phyloP scores from a whole-genome alignment of 2,888 invertebrate genomes.

The Loripinus fragilis region DNA sequence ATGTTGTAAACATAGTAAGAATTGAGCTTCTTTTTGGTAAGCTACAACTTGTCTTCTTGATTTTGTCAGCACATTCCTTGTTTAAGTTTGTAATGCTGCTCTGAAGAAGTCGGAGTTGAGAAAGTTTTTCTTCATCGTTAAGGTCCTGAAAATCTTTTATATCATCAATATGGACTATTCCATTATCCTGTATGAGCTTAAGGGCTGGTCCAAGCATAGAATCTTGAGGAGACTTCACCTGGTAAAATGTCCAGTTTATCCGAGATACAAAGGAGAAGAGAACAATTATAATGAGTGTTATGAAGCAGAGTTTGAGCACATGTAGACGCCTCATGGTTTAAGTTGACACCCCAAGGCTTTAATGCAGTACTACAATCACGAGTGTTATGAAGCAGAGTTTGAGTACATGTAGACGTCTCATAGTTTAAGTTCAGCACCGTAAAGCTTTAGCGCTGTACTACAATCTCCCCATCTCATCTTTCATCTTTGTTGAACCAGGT shows the following conservation, averaged over 20 bases:
- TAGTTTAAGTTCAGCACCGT: too few relatives aligned
- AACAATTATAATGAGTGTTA: background rate
- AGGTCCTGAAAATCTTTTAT: slow-evolving; percentile 25
- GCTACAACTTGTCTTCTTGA: background rate
- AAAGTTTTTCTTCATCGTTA: slow-evolving; percentile 33
- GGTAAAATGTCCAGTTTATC: background rate
- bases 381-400: background rate
- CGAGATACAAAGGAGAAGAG: background rate
- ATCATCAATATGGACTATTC: slow-evolving; percentile 28
- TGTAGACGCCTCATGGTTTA: background rate
- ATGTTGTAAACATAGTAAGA: slow-evolving; percentile 58
- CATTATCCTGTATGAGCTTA: slow-evolving; percentile 23
- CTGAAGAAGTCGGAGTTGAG: slow-evolving; percentile 7
- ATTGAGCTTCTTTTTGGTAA: background rate
- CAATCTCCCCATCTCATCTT: too few relatives aligned
- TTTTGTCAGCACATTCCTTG: background rate
- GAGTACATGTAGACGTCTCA: too few relatives aligned
- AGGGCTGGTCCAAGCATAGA: slow-evolving; percentile 16
- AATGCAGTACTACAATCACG: background rate
- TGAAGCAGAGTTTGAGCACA: background rate
- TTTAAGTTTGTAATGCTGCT: background rate
- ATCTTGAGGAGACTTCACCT: background rate
- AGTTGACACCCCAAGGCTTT: too few relatives aligned
- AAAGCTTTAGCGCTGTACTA: too few relatives aligned
- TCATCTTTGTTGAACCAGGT: too few relatives aligned